Evolutionary conservation across 2,113 vertebrate species (phyloP).

Genomic region (Pseudopodoces humilis): DNA sequence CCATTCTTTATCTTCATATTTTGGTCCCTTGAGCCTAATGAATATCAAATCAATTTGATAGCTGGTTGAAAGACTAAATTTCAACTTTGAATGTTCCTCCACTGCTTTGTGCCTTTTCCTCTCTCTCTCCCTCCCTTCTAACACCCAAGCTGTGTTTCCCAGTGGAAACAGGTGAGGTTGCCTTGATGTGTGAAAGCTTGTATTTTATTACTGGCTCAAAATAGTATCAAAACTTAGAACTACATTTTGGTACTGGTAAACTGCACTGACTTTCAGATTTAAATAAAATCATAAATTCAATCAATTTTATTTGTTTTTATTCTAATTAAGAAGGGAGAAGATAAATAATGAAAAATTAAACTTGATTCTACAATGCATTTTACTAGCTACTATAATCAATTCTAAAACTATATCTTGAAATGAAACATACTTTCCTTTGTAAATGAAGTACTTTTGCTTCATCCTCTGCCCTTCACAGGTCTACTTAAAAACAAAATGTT

Average conservation of each 20-base stretch:
- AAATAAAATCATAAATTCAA: background rate
- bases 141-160: background rate
- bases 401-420: background rate
- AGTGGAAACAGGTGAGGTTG: background rate
- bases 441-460: background rate
- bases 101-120: background rate
- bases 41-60: background rate
- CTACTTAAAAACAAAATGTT: background rate
- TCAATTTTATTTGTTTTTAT: background rate
- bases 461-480: background rate
- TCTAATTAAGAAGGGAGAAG: background rate
- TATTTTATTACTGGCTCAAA: background rate
- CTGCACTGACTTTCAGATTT: background rate
- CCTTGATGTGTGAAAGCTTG: background rate
- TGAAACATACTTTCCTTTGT: background rate
- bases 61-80: background rate
- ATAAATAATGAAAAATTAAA: background rate
- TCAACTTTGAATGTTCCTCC: background rate
- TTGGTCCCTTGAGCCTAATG: background rate
- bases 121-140: background rate
- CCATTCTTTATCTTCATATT: background rate
- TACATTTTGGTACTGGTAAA: background rate
- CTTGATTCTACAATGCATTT: background rate
- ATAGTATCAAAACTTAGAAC: background rate
- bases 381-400: background rate